phyloP scores from a whole-genome alignment of 1,140 invertebrate species.

The Polypedilum pembai region DNA sequence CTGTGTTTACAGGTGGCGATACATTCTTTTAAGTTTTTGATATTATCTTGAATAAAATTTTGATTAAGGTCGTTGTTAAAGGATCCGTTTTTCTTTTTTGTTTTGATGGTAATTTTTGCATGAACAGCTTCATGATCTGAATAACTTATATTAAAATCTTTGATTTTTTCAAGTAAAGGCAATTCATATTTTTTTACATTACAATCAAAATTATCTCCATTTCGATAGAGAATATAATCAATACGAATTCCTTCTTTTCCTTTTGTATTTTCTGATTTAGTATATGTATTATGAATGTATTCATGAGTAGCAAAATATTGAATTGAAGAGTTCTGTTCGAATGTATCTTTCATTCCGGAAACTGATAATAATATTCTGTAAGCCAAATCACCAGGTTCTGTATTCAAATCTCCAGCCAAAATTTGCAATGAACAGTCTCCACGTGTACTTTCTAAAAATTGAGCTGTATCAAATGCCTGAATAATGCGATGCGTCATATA shows the following conservation, averaged over 20 bases:
- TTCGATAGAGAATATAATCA: constrained; percentile 78
- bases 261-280: constrained; percentile 46
- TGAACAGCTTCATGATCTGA: constrained; percentile 90
- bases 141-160: constrained; percentile 64
- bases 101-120: constrained; percentile 46
- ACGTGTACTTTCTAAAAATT: constrained; percentile 82
- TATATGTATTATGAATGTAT: constrained; percentile 75
- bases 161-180: constrained; percentile 66
- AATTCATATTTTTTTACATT: constrained; percentile 56
- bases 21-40: constrained; percentile 51
- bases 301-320: constrained; percentile 61
- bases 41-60: constrained; percentile 30
- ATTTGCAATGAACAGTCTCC: constrained; percentile 70
- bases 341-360: constrained; percentile 46
- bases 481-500: constrained; percentile 83
- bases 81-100: constrained; percentile 30
- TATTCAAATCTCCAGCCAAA: constrained; percentile 88
- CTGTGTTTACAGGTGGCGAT: constrained; percentile 55
- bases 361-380: constrained; percentile 49
- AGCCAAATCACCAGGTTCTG: constrained; percentile 76
- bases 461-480: constrained; percentile 89
- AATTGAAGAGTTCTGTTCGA: constrained; percentile 35
- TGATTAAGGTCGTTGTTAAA: constrained; percentile 16
- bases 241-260: constrained; percentile 70
- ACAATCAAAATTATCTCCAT: constrained; percentile 49